Conservation (phyloP, 2,888 invertebrate genomes). For the Rhabditoides inermis region DNA sequence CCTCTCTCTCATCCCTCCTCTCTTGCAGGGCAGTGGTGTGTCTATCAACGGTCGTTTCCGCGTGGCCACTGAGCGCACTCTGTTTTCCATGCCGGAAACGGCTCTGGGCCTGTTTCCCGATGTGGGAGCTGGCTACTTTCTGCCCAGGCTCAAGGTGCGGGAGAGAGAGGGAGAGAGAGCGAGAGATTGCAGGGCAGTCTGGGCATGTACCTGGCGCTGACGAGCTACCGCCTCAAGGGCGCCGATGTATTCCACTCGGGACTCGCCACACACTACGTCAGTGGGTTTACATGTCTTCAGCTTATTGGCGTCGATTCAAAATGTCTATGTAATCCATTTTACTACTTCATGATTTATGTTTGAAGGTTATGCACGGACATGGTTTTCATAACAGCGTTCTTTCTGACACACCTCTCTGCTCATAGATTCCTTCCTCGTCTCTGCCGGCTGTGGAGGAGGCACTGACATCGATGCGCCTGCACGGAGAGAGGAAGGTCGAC, state of each 20-base stretch:
- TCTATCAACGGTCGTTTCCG: conserved; percentile 87
- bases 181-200: conserved; percentile 25
- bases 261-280: conserved; percentile 75
- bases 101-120: conserved; percentile 91
- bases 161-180: too few relatives aligned
- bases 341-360: too few relatives aligned
- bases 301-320: too few relatives aligned
- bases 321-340: too few relatives aligned
- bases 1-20: background rate
- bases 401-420: too few relatives aligned
- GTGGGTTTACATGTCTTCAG: too few relatives aligned
- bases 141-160: conserved; percentile 66
- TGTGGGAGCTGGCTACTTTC: conserved; percentile 85
- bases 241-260: conserved; percentile 77
- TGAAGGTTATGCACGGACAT: too few relatives aligned
- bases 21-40: conserved; percentile 72
- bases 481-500: too few relatives aligned
- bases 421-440: too few relatives aligned
- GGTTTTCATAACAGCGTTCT: too few relatives aligned
- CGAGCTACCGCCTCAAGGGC: conserved; percentile 70
- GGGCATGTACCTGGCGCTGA: conserved; percentile 77
- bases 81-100: conserved; percentile 98
- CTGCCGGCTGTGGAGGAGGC: too few relatives aligned
- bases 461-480: too few relatives aligned
- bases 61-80: conserved; percentile 83